These are phyloP conservation scores for Coelopa pilipes DNA, from an alignment of 2,888 invertebrate genomes.

Conservation along the genomic window DNA sequence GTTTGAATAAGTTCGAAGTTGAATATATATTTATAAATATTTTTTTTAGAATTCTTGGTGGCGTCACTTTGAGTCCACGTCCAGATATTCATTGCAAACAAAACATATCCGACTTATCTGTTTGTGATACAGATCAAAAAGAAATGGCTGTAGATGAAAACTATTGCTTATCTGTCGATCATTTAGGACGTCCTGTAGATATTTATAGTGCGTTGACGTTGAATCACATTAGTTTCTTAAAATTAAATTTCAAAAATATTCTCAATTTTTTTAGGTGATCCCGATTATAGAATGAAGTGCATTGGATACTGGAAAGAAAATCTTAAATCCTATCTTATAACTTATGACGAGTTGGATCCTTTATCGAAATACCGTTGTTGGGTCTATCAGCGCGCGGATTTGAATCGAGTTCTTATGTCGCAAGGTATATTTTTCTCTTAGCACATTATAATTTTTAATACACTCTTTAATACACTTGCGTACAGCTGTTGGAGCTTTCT, in stretches of 20 bases:
- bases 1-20: constrained; percentile 41
- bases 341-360: constrained; percentile 95
- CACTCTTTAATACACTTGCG: neutral
- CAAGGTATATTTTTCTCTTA: constrained; percentile 64
- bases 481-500: constrained; percentile 88
- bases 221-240: constrained; percentile 27
- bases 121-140: constrained; percentile 95
- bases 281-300: constrained; percentile 96
- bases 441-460: neutral
- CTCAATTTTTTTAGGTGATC: constrained; percentile 70
- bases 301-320: constrained; percentile 99
- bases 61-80: constrained; percentile 92
- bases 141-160: constrained; percentile 94
- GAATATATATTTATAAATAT: neutral
- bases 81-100: constrained; percentile 92
- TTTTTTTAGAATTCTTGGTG: constrained; percentile 83
- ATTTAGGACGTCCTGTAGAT: constrained; percentile 93
- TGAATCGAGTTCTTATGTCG: constrained; percentile 86
- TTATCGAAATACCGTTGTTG: constrained; percentile 96
- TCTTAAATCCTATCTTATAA: constrained; percentile 93
- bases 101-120: constrained; percentile 94
- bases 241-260: neutral
- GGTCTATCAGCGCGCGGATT: constrained; percentile 96
- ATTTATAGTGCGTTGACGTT: constrained; percentile 74
- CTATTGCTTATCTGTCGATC: constrained; percentile 96